These are phyloP conservation scores for Gyps fulvus DNA, from an alignment of 2,113 vertebrate species.

Conservation along the genomic window DNA sequence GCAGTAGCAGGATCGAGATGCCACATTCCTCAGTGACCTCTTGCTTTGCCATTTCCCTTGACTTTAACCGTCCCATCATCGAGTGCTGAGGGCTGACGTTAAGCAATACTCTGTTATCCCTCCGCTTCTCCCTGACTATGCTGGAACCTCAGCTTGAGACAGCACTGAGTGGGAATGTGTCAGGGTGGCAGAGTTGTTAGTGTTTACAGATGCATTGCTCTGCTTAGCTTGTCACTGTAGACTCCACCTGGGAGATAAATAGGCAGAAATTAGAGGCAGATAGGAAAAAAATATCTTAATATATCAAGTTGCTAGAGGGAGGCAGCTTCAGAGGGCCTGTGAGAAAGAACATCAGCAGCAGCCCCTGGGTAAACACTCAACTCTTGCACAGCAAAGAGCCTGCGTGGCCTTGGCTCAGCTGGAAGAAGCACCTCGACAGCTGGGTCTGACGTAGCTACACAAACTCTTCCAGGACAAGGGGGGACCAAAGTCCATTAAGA, in stretches of 20 bases:
- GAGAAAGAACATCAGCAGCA: slow-evolving; percentile 38
- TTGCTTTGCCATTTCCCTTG: not conserved
- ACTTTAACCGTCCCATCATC: rapidly evolving
- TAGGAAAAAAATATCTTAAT: slow-evolving; percentile 49
- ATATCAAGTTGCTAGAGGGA: not conserved
- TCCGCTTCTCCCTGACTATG: not conserved
- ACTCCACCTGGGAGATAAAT: slow-evolving; percentile 53
- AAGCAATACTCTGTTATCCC: not conserved
- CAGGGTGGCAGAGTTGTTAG: not conserved
- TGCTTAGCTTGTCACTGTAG: not conserved
- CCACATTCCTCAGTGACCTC: not conserved
- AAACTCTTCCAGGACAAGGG: not conserved
- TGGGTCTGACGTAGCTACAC: not conserved
- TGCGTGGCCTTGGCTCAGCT: not conserved
- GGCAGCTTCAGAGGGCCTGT: slow-evolving; percentile 1
- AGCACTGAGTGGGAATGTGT: rapidly evolving
- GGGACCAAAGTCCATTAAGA: not conserved
- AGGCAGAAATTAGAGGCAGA: slow-evolving; percentile 47
- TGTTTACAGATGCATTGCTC: not conserved
- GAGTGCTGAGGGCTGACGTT: not conserved
- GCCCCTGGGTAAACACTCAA: not conserved
- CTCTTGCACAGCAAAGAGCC: not conserved
- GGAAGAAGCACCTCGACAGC: not conserved
- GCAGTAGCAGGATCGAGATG: not conserved
- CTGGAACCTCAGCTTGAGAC: not conserved